Evolutionary conservation across 2,113 vertebrate species (phyloP).

Genomic region (Gobiocypris rarus): DNA sequence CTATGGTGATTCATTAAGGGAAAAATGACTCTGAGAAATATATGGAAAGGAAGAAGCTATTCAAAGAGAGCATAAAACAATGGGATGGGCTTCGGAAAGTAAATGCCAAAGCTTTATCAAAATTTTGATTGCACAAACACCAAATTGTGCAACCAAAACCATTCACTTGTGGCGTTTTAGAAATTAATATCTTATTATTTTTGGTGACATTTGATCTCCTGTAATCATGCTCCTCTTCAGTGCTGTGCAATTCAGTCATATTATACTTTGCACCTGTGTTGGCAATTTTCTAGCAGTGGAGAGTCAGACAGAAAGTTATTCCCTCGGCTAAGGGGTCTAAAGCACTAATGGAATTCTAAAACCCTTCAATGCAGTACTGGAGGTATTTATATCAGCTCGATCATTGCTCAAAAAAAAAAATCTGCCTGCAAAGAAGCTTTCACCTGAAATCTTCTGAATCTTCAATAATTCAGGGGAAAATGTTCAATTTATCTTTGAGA

Average conservation of each 20-base stretch:
- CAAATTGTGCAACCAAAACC: not conserved
- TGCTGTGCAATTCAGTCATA: slow-evolving; percentile 33
- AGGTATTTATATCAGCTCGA: slow-evolving; percentile 37
- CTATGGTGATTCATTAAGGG: slow-evolving; percentile 13
- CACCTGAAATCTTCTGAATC: not conserved
- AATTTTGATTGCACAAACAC: not conserved
- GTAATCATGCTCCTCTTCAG: slow-evolving; percentile 30
- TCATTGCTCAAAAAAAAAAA: not conserved
- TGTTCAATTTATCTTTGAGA: not conserved
- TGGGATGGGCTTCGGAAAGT: not conserved
- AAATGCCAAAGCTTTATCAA: slow-evolving; percentile 5
- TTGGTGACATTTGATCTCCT: slow-evolving; percentile 24
- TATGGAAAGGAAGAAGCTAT: not conserved
- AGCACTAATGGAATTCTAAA: slow-evolving; percentile 48
- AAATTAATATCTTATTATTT: slow-evolving; percentile 17
- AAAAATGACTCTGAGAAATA: not conserved
- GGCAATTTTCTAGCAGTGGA: slow-evolving; percentile 35
- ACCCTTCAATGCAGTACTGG: not conserved
- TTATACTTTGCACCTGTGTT: slow-evolving; percentile 15
- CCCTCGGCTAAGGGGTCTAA: slow-evolving; percentile 18
- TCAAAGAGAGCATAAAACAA: slow-evolving; percentile 1
- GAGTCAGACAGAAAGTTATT: slow-evolving; percentile 9
- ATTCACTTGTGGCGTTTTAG: slow-evolving; percentile 6
- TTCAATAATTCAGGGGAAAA: not conserved
- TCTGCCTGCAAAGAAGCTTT: slow-evolving; percentile 6